Evolutionary conservation across 2,113 vertebrate genomes (phyloP).

Genomic region (Setophaga kirtlandii): DNA sequence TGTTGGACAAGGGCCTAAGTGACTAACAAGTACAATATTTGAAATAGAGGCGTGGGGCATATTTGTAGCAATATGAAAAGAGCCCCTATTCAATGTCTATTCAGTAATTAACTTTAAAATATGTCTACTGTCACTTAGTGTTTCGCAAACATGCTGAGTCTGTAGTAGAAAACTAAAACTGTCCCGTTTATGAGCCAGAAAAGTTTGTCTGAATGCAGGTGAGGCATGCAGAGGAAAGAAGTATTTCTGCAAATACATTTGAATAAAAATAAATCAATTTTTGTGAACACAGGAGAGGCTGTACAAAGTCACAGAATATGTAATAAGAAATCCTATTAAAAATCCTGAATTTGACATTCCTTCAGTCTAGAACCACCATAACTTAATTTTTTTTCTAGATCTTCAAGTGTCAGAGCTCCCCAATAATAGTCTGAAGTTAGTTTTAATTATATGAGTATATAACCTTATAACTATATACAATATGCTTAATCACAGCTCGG

Average conservation of each 20-base stretch:
- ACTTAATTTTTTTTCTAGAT: neutral
- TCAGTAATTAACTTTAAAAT: neutral
- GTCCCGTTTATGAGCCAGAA: neutral
- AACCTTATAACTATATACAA: neutral
- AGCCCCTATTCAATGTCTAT: neutral
- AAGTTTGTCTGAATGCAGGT: neutral
- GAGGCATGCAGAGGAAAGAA: neutral
- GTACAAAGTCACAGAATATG: fast-evolving
- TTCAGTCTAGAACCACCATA: neutral
- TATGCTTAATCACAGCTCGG: neutral
- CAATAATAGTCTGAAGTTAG: neutral
- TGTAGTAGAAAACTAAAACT: neutral
- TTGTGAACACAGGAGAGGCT: neutral
- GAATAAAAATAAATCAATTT: neutral
- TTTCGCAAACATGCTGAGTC: neutral
- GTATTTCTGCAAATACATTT: neutral
- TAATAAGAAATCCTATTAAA: neutral
- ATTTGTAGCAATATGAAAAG: conserved; percentile 15
- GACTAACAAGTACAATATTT: conserved; percentile 48
- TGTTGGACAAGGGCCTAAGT: conserved; percentile 36
- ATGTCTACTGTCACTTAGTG: neutral
- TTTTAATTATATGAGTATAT: neutral
- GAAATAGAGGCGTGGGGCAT: conserved; percentile 1
- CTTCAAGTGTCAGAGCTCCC: neutral
- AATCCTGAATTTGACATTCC: neutral